Evolutionary conservation across 2,888 invertebrate genomes (phyloP), one percentile per base, ranked within the genome.

Genomic region (Magallana nippona): DNA sequence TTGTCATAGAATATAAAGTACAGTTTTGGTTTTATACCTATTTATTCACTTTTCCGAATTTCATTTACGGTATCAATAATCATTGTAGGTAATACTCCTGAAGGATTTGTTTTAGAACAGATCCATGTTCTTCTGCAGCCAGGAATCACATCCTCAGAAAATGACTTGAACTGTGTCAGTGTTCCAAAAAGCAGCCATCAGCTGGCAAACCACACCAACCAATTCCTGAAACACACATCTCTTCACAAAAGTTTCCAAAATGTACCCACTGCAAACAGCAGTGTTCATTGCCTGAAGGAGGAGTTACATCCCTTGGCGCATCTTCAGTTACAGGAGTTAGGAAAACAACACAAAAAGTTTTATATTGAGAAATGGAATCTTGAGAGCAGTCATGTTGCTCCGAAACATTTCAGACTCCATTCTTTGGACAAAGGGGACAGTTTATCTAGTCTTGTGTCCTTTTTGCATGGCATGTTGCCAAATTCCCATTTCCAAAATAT

Each of bases 361-460:
- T 83, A 83, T 80, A 11, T 83, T 15, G 55, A 80, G 19, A 80
- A 80, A 58, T 56, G 79, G 63, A 71, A 83, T 77, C 27, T 83
- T 17, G 83, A 83, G 22, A 80, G 15, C 2, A 80, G 71, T 57
- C n/a, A 44, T 5, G 22, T 32, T 32, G 17, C 27, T 17, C 83
- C 83, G n/a, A 83, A 80, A 27, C 83, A 83, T 55, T 71, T 83
- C 5, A 77, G 77, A 19, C 44, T 57, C 44, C 57, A 17, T 32
- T 32, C 32, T 10, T n/a, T 22, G n/a, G 80, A 57, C 10, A 79
- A 56, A 44, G 13, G 17, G 19, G 32, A 57, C 13, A 77, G 32
- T 57, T 19, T 56, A 44, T 71, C 79, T 55, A 77, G 77, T 58
- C 57, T 80, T 15, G 5, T 44, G 8, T 55, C 79, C 1, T 77